Conservation (phyloP, 2,113 vertebrate species). For the Tenebrosternarchus preto region DNA sequence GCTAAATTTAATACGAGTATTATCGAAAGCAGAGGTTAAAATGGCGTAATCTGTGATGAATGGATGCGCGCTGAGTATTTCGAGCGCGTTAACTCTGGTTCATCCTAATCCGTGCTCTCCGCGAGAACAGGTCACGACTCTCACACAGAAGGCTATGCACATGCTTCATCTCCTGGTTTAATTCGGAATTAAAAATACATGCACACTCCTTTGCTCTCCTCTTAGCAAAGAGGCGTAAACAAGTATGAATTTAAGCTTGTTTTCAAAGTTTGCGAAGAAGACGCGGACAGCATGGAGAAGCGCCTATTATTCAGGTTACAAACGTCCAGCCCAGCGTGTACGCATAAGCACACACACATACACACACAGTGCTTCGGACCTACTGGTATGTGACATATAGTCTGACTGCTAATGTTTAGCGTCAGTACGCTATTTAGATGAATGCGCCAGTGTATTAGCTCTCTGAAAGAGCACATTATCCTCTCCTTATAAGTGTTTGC, state of each 20-base stretch:
- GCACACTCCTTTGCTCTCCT: slow-evolving; percentile 56
- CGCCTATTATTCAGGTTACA: slow-evolving; percentile 56
- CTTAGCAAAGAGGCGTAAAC: slow-evolving; percentile 70
- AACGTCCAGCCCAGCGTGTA: slow-evolving; percentile 28
- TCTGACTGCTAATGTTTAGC: slow-evolving; percentile 44
- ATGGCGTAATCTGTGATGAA: slow-evolving; percentile 69
- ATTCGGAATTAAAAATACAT: slow-evolving; percentile 76
- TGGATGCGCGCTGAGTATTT: slow-evolving; percentile 69
- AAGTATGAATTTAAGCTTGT: slow-evolving; percentile 72
- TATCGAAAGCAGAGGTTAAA: slow-evolving; percentile 44
- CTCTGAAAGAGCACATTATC: slow-evolving; percentile 45
- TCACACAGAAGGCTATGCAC: slow-evolving; percentile 61
- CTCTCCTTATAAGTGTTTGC: slow-evolving; percentile 42
- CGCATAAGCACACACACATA: background rate
- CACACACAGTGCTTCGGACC: slow-evolving; percentile 38
- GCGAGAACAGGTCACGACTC: slow-evolving; percentile 76
- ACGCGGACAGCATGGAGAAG: slow-evolving; percentile 61
- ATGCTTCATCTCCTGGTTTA: slow-evolving; percentile 64
- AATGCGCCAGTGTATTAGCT: slow-evolving; percentile 46
- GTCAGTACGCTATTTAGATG: slow-evolving; percentile 44
- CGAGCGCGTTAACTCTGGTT: slow-evolving; percentile 71
- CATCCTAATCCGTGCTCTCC: slow-evolving; percentile 70
- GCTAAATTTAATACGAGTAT: background rate
- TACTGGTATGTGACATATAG: slow-evolving; percentile 41
- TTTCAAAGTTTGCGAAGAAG: slow-evolving; percentile 58